These are phyloP conservation scores for Aspidiotus destructor DNA, from an alignment of 2,888 invertebrate genomes.

Conservation along the genomic window DNA sequence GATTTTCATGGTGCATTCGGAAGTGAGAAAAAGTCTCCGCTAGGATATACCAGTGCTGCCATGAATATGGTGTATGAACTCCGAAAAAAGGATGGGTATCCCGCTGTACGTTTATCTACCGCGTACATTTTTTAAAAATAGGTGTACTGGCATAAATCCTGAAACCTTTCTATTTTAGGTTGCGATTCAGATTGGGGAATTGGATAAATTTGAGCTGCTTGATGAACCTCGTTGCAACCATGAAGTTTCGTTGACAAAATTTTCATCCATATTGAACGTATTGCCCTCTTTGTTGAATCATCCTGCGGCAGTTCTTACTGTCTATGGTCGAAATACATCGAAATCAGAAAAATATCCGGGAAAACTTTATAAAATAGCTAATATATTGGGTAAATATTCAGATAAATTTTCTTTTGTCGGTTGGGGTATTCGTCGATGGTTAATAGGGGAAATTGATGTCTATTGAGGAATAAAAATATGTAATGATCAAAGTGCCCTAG, in stretches of 20 bases:
- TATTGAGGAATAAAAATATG: too few relatives aligned
- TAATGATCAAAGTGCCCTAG: too few relatives aligned
- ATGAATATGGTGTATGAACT: conserved; percentile 17
- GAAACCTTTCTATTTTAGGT: not conserved
- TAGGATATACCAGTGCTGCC: conserved; percentile 13
- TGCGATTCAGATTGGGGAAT: not conserved
- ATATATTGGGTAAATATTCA: too few relatives aligned
- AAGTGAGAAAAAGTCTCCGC: not conserved
- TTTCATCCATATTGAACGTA: not conserved
- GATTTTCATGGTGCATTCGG: not conserved
- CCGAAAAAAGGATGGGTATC: conserved; percentile 9
- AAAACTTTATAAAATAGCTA: too few relatives aligned
- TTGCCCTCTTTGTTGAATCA: conserved; percentile 13
- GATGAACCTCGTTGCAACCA: not conserved
- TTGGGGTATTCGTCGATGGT: too few relatives aligned
- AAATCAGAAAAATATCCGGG: too few relatives aligned
- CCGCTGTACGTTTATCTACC: conserved; percentile 9
- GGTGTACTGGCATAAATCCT: not conserved
- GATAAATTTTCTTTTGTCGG: too few relatives aligned
- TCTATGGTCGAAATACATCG: not conserved
- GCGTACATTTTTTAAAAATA: not conserved
- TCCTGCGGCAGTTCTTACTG: not conserved
- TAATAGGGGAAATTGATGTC: too few relatives aligned
- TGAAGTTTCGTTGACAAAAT: not conserved
- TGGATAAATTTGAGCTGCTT: not conserved